Evolutionary conservation across 2,888 invertebrate genomes (phyloP).

Genomic region (Stomorhina lunata): DNA sequence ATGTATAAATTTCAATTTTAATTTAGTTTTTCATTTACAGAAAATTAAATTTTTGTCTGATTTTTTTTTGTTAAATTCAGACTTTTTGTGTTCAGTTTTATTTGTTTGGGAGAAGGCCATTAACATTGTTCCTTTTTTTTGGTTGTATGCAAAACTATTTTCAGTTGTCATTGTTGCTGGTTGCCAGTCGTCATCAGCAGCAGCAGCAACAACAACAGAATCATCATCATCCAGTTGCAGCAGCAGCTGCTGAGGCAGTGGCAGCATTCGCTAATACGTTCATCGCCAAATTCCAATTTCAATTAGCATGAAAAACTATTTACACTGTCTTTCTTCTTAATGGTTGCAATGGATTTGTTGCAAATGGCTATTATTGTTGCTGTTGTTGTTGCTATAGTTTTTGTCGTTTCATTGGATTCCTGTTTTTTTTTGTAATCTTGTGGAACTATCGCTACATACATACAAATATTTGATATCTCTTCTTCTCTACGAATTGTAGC

Average conservation of each 20-base stretch:
- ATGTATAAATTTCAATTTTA: slow-evolving; percentile 20
- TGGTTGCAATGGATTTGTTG: slow-evolving; percentile 42
- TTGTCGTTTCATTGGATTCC: not conserved
- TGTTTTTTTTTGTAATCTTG: slow-evolving; percentile 15
- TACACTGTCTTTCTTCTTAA: slow-evolving; percentile 46
- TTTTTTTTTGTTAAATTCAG: not conserved
- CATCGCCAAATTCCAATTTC: slow-evolving; percentile 66
- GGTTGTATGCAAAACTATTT: not conserved
- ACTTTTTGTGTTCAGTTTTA: not conserved
- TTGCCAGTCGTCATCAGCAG: slow-evolving; percentile 11
- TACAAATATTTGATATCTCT: slow-evolving; percentile 40
- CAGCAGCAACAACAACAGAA: no score
- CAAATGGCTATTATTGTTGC: not conserved
- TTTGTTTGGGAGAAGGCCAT: slow-evolving; percentile 51
- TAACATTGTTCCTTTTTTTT: slow-evolving; percentile 36
- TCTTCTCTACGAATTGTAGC: not conserved
- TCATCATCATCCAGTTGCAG: no score
- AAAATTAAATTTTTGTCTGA: slow-evolving; percentile 34
- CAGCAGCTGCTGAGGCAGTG: no score
- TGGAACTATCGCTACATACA: not conserved
- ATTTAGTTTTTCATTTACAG: slow-evolving; percentile 15
- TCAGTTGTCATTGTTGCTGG: not conserved
- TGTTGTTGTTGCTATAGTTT: not conserved
- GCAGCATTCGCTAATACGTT: slow-evolving; percentile 44
- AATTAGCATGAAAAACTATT: slow-evolving; percentile 65